A percentile compares a stretch with the other conserved stretches of the same genome.
These are phyloP conservation scores for Psilopsiagon aurifrons DNA, from an alignment of 2,113 vertebrate species.

Conservation along the genomic window DNA sequence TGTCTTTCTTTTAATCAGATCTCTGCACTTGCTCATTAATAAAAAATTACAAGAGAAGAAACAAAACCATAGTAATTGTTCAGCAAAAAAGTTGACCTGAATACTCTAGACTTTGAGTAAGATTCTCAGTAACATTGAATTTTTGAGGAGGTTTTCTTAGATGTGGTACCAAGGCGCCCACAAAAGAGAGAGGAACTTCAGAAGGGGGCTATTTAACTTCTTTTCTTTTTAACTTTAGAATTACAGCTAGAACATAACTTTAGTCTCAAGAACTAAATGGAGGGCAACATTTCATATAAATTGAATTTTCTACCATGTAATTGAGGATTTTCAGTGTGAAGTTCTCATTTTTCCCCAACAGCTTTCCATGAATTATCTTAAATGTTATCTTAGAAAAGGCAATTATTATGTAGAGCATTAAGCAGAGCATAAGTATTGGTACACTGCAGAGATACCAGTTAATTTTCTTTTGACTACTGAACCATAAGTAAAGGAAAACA, in stretches of 20 bases:
- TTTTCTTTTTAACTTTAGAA: not conserved
- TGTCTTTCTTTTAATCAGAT: not conserved
- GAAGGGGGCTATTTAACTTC: not conserved
- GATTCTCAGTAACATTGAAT: not conserved
- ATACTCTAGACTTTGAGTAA: not conserved
- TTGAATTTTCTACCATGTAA: not conserved
- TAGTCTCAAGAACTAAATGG: not conserved
- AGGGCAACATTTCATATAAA: not conserved
- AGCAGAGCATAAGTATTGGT: slow-evolving; percentile 25
- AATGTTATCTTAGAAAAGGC: slow-evolving; percentile 28
- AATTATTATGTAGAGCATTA: slow-evolving; percentile 31
- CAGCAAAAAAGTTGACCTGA: not conserved
- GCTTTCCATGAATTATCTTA: slow-evolving; percentile 29
- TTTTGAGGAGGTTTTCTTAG: not conserved
- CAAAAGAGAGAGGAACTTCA: not conserved
- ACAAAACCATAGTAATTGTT: not conserved
- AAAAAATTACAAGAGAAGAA: not conserved
- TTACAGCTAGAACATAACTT: not conserved
- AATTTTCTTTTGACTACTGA: slow-evolving; percentile 34
- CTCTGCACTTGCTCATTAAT: not conserved
- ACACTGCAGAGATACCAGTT: not conserved
- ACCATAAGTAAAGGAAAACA: slow-evolving; percentile 18
- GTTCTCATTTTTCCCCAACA: slow-evolving; percentile 24
- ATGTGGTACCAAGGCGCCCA: not conserved
- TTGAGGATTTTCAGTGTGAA: slow-evolving; percentile 18